Evolutionary conservation across 2,888 invertebrate species (phyloP), one percentile per base, ranked within the genome.

Genomic region (Pristionchus japonicus): DNA sequence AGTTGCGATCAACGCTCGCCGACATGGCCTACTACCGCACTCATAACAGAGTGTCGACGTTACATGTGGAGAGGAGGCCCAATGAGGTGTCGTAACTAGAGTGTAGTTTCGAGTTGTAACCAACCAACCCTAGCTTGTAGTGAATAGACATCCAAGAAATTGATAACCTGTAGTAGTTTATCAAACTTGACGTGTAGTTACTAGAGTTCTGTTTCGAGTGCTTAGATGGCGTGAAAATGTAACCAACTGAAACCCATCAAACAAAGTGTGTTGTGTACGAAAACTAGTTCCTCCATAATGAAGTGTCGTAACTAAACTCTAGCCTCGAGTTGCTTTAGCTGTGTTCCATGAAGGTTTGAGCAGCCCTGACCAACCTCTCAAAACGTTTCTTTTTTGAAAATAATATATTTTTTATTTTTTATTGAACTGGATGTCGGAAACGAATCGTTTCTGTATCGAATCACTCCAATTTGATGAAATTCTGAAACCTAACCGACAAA

Each of bases 1-100:
- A 87, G n/a, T 43, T 87, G 27, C 77, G 77, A 3, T 87, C 87
- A n/a, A 43, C 87, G 40, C 87, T 87, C 27, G 40, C 61, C 20
- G 87, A 87, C 61, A 17, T 17, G 13, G n/a, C 77, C 17, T 87
- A 40, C 77, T 43, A 64, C 40, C 77, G 80, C 3, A 87, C 87
- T 7, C 87, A 87, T 52, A 87, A 61, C 61, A 47, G 87, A 13
- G 87, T 87, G 40, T 87, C 87, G 13, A 87, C 87, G 1, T 43
- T 87, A 1, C 87, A 87, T 61, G 77, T 87, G 17, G 87, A 87
- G 57, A 23, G 87, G 87, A 3, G 43, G n/a, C 40, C 77, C 4
- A 47, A 47, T 47, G 77, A 77, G 77, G 77, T 77, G 77, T 37
- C 67, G 27, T 37, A 49, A 43, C 34, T 52, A 86, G 52, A 57